phyloP scores from a whole-genome alignment of 2,797 vertebrate species.

The Aeoliscus strigatus region DNA sequence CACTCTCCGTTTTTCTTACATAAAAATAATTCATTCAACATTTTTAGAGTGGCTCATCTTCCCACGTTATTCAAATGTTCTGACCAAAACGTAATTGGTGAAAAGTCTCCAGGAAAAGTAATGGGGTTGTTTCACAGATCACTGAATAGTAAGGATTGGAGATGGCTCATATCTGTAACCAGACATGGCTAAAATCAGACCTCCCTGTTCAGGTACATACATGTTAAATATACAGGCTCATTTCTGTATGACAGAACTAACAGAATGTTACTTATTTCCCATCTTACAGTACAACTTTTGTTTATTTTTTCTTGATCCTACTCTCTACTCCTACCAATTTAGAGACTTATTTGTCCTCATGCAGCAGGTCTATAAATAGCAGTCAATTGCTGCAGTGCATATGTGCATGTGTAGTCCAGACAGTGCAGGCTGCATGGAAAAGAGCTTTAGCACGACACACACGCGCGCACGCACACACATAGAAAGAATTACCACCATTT shows the following conservation, averaged over 20 bases:
- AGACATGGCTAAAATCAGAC: no score
- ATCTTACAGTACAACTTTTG: conserved; percentile 13
- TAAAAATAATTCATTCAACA: conserved; percentile 49
- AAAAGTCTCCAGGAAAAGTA: no score
- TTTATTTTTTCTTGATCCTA: conserved; percentile 6
- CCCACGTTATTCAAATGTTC: conserved; percentile 22
- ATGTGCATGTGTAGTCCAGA: conserved; percentile 37
- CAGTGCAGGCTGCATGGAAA: conserved; percentile 1
- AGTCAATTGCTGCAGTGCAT: conserved; percentile 52
- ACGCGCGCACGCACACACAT: conserved; percentile 8
- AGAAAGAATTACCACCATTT: conserved; percentile 29
- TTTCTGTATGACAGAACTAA: conserved; percentile 42
- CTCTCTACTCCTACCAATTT: conserved; percentile 15
- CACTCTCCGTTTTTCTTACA: no score
- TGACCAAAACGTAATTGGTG: no score
- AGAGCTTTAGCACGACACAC: conserved; percentile 17
- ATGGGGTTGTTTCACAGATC: no score
- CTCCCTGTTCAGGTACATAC: conserved; percentile 12
- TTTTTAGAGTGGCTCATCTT: conserved; percentile 30
- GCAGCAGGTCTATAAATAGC: conserved; percentile 62
- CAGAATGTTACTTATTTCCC: conserved; percentile 23
- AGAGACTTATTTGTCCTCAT: conserved; percentile 45
- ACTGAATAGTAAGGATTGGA: no score
- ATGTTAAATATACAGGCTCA: conserved; percentile 19
- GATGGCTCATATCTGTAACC: no score